Base-by-base conservation (phyloP, 2,797 vertebrate species). In the Rhincodon typus region DNA sequence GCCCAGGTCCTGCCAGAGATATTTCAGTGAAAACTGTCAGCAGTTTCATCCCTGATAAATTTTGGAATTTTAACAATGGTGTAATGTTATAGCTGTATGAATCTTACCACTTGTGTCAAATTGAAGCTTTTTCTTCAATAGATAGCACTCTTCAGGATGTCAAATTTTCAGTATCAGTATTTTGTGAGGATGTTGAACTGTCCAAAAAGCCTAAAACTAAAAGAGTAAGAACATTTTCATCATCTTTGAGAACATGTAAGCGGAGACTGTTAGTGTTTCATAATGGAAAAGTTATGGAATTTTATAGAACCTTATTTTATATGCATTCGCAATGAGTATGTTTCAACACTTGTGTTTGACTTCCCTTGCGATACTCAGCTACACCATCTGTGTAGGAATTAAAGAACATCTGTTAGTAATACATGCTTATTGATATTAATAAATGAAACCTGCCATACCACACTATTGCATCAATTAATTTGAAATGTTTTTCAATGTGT, bases 341-440 rank as follows among this genome's bases (percentile, higher is more conserved):
- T 66, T 66, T 91, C 88, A 91, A 19, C 57, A n/a, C 3, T 91
- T 62, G 13, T n/a, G 62, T 91, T 91, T 91, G 57, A 34, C 88
- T n/a, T 62, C 6, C 69, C 42, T 42, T 94, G 69, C 93, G 72
- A 94, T 97, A 97, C 97, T 98, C 98, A 98, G 96, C 96, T 97
- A 96, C 97, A 96, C 97, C 97, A 98, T 98, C 97, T 98, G 97
- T 97, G 96, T 96, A 96, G 97, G 96, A 96, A 96, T 96, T 95
- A 30, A 96, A 96, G 96, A 96, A 97, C 97, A 98, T 97, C 97
- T 98, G 98, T 96, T 96, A 97, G 53, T 90, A 96, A 96, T 97
- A 96, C 96, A 96, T 96, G 96, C 97, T 97, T 96, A 96, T 97
- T 97, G 96, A 95, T 96, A 97, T 97, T 96, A 96, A 96, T 96